Conservation (phyloP, 1,140 invertebrate species). For the Calosoma granatense region DNA sequence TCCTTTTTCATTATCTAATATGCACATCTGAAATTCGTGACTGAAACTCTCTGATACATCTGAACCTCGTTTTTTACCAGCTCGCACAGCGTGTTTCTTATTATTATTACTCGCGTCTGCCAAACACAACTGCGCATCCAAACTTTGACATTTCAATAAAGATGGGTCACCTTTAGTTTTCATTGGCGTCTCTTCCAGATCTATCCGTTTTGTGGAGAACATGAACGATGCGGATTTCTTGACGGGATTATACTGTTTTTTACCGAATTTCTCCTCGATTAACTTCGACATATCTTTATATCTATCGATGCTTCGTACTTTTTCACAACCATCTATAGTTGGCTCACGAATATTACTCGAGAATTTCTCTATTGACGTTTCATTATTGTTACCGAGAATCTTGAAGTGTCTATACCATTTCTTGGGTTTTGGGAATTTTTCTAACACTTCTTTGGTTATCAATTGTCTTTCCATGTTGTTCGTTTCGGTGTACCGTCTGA, state of each 20-base stretch:
- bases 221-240: constrained; percentile 31
- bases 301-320: constrained; percentile 25
- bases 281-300: constrained; percentile 31
- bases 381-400: constrained; percentile 17
- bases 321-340: constrained; percentile 23
- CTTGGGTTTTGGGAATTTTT: constrained; percentile 28
- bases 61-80: constrained; percentile 15
- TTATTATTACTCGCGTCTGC: constrained; percentile 16
- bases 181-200: constrained; percentile 19
- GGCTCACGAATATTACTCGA: constrained; percentile 15
- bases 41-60: constrained; percentile 23
- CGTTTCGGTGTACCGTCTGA: background rate
- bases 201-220: constrained; percentile 26
- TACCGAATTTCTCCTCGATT: constrained; percentile 28
- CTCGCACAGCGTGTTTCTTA: constrained; percentile 13
- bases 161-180: constrained; percentile 19
- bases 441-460: constrained; percentile 26
- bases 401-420: constrained; percentile 30
- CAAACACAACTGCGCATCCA: constrained; percentile 24
- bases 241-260: constrained; percentile 26
- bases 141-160: constrained; percentile 28
- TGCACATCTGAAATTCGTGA: constrained; percentile 28
- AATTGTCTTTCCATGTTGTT: constrained; percentile 19
- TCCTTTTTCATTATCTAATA: constrained; percentile 21
- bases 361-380: constrained; percentile 12